A percentile compares a stretch with the other conserved stretches of the same genome.
phyloP scores from a whole-genome alignment of 2,797 vertebrate genomes.

The Sebastes cheni region DNA sequence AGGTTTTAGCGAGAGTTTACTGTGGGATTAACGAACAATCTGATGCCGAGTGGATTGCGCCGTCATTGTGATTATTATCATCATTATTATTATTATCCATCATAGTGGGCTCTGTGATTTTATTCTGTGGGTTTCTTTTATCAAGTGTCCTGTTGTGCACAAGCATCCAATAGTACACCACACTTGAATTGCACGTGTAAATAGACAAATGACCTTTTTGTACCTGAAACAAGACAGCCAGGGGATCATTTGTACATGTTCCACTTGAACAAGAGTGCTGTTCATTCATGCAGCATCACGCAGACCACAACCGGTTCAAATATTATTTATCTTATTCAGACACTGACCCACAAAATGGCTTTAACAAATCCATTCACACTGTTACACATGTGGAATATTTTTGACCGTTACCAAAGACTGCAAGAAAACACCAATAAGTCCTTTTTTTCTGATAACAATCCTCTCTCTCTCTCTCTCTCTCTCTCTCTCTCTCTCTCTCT shows the following conservation, averaged over 20 bases:
- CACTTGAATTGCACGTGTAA: background rate
- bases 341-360: background rate
- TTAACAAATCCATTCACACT: conserved; percentile 7
- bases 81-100: conserved; percentile 27
- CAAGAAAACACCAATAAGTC: conserved; percentile 6
- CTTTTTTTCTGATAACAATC: conserved; percentile 28
- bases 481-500: conserved; percentile 12
- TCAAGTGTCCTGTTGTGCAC: conserved; percentile 10
- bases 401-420: background rate
- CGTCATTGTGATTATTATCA: conserved; percentile 58
- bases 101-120: conserved; percentile 8
- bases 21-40: conserved; percentile 69
- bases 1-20: conserved; percentile 69
- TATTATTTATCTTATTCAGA: background rate
- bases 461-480: background rate
- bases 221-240: background rate
- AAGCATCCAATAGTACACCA: background rate
- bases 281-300: background rate
- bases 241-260: background rate
- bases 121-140: conserved; percentile 10
- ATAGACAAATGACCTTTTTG: background rate
- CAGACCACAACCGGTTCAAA: background rate
- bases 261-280: background rate
- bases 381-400: conserved; percentile 9
- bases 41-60: conserved; percentile 65